Evolutionary conservation across 2,113 vertebrate genomes (phyloP).

Genomic region (Mustelus asterias): DNA sequence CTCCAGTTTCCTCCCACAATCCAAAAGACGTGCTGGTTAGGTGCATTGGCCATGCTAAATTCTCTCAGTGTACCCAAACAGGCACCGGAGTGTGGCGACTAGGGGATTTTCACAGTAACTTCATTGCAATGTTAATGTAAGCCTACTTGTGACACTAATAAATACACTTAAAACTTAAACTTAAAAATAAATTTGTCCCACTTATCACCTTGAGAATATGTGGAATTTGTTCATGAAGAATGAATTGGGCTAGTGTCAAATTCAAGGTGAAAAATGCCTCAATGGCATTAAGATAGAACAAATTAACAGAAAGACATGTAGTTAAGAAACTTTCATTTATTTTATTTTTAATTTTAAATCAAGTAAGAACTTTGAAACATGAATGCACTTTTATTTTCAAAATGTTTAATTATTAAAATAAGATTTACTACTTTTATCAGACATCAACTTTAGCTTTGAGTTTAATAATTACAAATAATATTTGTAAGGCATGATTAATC

Average conservation of each 20-base stretch:
- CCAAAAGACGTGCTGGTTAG: no score
- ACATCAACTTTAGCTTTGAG: not conserved
- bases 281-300: not conserved
- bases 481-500: not conserved
- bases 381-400: not conserved
- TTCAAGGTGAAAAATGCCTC: not conserved
- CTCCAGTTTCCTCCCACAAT: no score
- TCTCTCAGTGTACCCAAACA: no score
- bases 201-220: not conserved
- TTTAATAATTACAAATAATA: not conserved
- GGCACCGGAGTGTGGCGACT: no score
- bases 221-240: not conserved
- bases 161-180: no score
- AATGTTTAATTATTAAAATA: not conserved
- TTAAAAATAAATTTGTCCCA: not conserved
- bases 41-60: no score
- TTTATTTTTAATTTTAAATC: not conserved
- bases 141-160: no score
- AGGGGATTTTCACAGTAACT: no score
- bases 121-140: no score
- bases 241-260: not conserved
- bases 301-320: not conserved
- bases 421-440: not conserved
- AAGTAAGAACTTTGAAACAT: not conserved
- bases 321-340: not conserved